These are phyloP conservation scores for Hemiscyllium ocellatum DNA, from an alignment of 2,113 vertebrate species.

Conservation along the genomic window DNA sequence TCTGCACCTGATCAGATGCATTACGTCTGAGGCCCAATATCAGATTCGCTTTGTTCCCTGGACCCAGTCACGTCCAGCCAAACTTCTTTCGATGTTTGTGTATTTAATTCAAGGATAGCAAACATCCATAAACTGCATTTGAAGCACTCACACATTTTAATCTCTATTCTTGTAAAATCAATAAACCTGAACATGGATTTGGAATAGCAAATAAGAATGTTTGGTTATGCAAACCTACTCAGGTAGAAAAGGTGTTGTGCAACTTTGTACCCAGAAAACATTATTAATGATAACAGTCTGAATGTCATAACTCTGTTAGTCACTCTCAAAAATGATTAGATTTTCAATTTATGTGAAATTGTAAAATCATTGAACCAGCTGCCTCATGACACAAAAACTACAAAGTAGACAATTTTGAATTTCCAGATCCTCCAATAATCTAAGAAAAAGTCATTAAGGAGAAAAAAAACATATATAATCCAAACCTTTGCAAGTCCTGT, in stretches of 20 bases:
- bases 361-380: not conserved
- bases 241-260: not conserved
- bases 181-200: not conserved
- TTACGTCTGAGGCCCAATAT: not conserved
- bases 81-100: not conserved
- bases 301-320: not conserved
- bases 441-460: not conserved
- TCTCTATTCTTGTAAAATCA: not conserved
- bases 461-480: not conserved
- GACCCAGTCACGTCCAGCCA: not conserved
- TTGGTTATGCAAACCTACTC: not conserved
- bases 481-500: not conserved
- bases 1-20: not conserved
- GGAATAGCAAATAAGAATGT: not conserved
- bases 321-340: not conserved
- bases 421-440: not conserved
- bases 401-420: not conserved
- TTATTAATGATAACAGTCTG: not conserved
- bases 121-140: not conserved
- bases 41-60: not conserved
- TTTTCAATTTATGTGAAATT: not conserved
- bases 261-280: not conserved
- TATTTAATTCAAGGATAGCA: not conserved
- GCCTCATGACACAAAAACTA: not conserved
- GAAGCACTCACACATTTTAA: not conserved